Evolutionary conservation across 2,888 invertebrate species (phyloP).

Genomic region (Sphinx pinastri): DNA sequence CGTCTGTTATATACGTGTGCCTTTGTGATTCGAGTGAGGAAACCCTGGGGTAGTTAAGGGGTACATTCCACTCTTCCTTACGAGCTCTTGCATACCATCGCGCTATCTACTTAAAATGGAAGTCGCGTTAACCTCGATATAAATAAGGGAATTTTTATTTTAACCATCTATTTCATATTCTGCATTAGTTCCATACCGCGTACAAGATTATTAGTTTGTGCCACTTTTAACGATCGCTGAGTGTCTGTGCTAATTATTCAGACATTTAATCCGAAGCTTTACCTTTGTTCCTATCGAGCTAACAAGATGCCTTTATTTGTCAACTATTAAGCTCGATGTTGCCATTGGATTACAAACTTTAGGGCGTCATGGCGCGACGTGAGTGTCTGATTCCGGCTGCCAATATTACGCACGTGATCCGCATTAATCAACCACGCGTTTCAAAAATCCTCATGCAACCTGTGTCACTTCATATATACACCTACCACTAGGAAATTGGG

Average conservation of each 20-base stretch:
- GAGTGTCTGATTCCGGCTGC: conserved; percentile 70
- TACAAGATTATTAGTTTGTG: neutral
- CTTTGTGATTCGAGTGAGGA: conserved; percentile 54
- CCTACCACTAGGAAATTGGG: conserved; percentile 49
- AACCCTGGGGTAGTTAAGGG: conserved; percentile 39
- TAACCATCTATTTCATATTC: neutral
- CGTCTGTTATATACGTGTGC: conserved; percentile 58
- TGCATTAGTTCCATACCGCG: neutral
- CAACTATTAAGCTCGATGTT: conserved; percentile 10
- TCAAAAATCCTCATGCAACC: conserved; percentile 49
- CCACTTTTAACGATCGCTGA: neutral
- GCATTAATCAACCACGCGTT: conserved; percentile 54
- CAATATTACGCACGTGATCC: conserved; percentile 77
- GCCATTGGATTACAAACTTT: conserved; percentile 42
- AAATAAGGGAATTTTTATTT: conserved; percentile 13
- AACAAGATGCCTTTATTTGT: neutral
- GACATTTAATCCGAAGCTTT: neutral
- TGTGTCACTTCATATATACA: conserved; percentile 55
- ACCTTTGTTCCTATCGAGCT: neutral
- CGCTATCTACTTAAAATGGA: conserved; percentile 21
- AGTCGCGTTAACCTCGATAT: conserved; percentile 7
- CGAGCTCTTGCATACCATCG: conserved; percentile 20
- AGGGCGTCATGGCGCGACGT: conserved; percentile 52
- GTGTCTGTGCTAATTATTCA: neutral
- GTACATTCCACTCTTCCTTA: conserved; percentile 38